Conservation (phyloP, 2,888 invertebrate species). For the Brenthis ino region DNA sequence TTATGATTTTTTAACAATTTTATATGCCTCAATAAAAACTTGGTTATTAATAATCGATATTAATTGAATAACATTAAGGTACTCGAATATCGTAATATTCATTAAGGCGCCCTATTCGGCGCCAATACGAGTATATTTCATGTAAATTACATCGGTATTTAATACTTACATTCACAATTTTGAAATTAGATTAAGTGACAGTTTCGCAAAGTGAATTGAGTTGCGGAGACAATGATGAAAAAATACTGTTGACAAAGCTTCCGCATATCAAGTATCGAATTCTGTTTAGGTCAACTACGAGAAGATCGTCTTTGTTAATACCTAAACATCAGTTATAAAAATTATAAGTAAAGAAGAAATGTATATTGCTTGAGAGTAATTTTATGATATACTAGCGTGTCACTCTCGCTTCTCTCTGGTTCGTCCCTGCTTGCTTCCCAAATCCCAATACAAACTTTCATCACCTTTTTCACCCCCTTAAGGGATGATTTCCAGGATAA, state of each 20-base stretch:
- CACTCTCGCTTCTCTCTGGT: too few relatives aligned
- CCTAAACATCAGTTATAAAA: too few relatives aligned
- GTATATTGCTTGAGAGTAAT: too few relatives aligned
- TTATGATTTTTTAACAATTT: slow-evolving; percentile 28
- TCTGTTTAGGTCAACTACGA: too few relatives aligned
- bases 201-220: slow-evolving; percentile 20
- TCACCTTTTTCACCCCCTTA: too few relatives aligned
- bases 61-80: slow-evolving; percentile 27
- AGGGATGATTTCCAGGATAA: too few relatives aligned
- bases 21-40: slow-evolving; percentile 28
- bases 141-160: slow-evolving; percentile 25
- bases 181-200: slow-evolving; percentile 33
- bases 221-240: slow-evolving; percentile 8
- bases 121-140: slow-evolving; percentile 15
- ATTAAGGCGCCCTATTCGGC: slow-evolving; percentile 25
- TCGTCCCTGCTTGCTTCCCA: too few relatives aligned
- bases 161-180: slow-evolving; percentile 22
- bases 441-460: too few relatives aligned
- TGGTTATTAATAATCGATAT: slow-evolving; percentile 30
- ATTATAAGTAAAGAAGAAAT: too few relatives aligned
- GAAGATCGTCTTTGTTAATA: too few relatives aligned
- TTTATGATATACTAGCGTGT: too few relatives aligned
- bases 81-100: slow-evolving; percentile 25
- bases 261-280: slow-evolving; percentile 1
- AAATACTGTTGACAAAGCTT: background rate